These are phyloP conservation scores for Numida meleagris DNA, from an alignment of 2,113 vertebrate species.

Conservation along the genomic window DNA sequence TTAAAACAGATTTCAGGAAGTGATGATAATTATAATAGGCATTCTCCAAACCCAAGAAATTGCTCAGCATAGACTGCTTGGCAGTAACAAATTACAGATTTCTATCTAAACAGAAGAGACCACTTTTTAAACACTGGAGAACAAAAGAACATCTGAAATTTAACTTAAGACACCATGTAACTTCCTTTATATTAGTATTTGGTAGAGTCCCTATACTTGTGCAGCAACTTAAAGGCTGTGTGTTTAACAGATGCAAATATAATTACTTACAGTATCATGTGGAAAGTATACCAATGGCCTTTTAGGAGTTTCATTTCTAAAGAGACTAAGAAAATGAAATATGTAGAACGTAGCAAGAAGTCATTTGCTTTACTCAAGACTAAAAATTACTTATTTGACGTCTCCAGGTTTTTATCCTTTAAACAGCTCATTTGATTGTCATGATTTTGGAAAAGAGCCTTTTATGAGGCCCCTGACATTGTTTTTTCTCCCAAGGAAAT, in stretches of 20 bases:
- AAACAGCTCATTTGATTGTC: not conserved
- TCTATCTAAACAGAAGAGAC: not conserved
- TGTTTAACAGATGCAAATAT: not conserved
- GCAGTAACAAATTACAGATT: not conserved
- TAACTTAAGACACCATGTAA: not conserved
- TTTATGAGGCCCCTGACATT: not conserved
- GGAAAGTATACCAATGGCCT: not conserved
- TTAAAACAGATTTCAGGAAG: not conserved
- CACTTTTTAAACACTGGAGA: not conserved
- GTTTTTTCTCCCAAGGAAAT: not conserved
- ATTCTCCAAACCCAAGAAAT: not conserved
- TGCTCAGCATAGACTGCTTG: not conserved
- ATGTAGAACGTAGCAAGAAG: not conserved
- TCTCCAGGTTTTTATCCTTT: not conserved
- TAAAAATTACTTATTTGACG: not conserved
- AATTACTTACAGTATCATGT: not conserved
- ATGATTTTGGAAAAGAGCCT: not conserved
- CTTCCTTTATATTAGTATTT: not conserved
- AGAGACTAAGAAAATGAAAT: not conserved
- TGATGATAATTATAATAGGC: not conserved
- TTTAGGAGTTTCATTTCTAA: not conserved
- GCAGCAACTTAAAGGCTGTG: not conserved
- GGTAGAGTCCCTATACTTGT: not conserved
- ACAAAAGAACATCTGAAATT: slow-evolving; percentile 1
- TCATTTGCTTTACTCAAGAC: not conserved